A percentile compares a stretch with the other conserved stretches of the same genome.
Conservation (phyloP, 2,888 invertebrate species). For the Mythimna impura region DNA sequence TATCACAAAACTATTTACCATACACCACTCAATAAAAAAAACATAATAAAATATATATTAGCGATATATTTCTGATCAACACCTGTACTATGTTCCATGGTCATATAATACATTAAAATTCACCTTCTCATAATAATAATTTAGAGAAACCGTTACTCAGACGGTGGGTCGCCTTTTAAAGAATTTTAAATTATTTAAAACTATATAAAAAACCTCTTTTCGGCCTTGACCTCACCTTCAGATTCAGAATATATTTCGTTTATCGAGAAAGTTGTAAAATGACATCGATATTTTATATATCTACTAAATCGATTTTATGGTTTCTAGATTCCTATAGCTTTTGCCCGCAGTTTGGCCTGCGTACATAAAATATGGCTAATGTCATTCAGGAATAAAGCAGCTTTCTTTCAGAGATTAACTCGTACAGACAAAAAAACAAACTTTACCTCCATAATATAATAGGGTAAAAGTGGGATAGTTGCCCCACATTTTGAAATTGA, state of each 20-base stretch:
- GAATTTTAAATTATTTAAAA: slow-evolving; percentile 66
- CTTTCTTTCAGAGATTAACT: no score
- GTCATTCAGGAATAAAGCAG: no score
- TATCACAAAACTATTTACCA: slow-evolving; percentile 32
- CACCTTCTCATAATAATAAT: slow-evolving; percentile 53
- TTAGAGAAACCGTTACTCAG: slow-evolving; percentile 60
- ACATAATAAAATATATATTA: slow-evolving; percentile 50
- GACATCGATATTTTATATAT: slow-evolving; percentile 53
- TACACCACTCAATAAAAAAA: slow-evolving; percentile 30
- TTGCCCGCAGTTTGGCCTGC: background rate
- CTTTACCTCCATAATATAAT: slow-evolving; percentile 1
- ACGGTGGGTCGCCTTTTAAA: slow-evolving; percentile 55
- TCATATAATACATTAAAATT: slow-evolving; percentile 44
- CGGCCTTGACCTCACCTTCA: slow-evolving; percentile 70
- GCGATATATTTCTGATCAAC: slow-evolving; percentile 44
- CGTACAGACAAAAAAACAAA: no score
- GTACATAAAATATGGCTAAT: no score
- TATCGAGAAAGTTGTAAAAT: slow-evolving; percentile 60
- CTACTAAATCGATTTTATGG: slow-evolving; percentile 43
- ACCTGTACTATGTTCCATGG: slow-evolving; percentile 38
- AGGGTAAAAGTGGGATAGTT: no score
- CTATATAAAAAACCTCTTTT: slow-evolving; percentile 53
- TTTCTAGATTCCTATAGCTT: slow-evolving; percentile 16
- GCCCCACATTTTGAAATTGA: no score
- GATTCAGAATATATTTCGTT: slow-evolving; percentile 49